Evolutionary conservation across 2,888 invertebrate genomes (phyloP), one percentile per base, ranked within the genome.

Genomic region (Leptinotarsa peninsularis): DNA sequence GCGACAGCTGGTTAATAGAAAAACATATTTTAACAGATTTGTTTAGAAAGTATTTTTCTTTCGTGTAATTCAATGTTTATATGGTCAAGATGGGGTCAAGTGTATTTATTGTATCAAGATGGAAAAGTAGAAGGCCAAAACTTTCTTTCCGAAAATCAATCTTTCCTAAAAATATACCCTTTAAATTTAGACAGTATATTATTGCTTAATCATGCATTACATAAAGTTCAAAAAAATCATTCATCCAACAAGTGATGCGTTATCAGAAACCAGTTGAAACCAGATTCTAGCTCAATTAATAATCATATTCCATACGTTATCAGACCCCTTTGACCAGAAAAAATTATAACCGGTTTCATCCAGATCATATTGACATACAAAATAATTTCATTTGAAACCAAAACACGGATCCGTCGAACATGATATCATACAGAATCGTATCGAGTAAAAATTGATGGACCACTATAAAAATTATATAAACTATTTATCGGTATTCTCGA

Each of bases 251-350:
- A 76, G 69, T 78, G 76, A 76, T 79, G 69, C 49, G 73, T 81
- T 79, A 82, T 79, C 79, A 77, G 63, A 60, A 83, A 76, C 86
- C 84, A 81, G 83, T 85, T 81, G 68, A 79, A 86, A 84, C 86
- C 82, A 80, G 86, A 84, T 86, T 66, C 54, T 77, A 81, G 86
- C 86, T 85, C 87, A 86, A 80, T 79, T 83, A 83, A 82, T 81
- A 82, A 83, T 83, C 83, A 82, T 81, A 82, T 81, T 81, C 71
- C 81, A 76, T 75, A 72, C 76, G 74, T 87, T 87, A 86, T 86
- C 86, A 82, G 89, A 90, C 91, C 91, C 91, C 90, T 89, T 90
- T 91, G 91, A 91, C 90, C 91, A 89, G 88, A 88, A 89, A 90
- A 89, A 90, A 80, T 89, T 88, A 87, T 86, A 86, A 89, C 91